Percentiles rank a stretch among this genome's conserved stretches.
Conservation (phyloP, 2,113 vertebrate genomes). For the Cyrtonyx montezumae region DNA sequence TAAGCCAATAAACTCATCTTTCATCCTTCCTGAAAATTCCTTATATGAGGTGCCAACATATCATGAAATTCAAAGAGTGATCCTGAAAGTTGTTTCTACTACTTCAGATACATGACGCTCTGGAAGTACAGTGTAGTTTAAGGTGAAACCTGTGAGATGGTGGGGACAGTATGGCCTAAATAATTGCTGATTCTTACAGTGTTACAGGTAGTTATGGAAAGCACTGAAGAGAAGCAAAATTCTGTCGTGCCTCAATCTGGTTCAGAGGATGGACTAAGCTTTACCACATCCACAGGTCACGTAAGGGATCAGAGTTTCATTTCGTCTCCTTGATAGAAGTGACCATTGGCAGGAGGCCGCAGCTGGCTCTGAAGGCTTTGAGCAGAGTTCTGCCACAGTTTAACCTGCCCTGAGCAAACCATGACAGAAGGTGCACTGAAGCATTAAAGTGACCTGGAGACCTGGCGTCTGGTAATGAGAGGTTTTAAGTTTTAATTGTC, state of each 20-base stretch:
- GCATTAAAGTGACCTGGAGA: conserved; percentile 13
- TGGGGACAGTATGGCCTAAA: neutral
- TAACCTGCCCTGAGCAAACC: neutral
- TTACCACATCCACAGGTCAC: neutral
- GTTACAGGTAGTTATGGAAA: rapidly evolving
- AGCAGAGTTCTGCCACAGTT: neutral
- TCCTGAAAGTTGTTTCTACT: neutral
- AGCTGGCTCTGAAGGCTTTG: neutral
- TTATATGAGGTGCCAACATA: rapidly evolving
- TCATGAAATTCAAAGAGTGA: neutral
- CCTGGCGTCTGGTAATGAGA: conserved; percentile 19
- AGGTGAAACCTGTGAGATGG: neutral
- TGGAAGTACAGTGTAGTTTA: neutral
- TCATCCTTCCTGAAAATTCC: neutral
- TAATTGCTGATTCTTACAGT: neutral
- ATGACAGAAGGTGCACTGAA: conserved; percentile 46
- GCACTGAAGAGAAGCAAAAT: neutral
- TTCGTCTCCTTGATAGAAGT: neutral
- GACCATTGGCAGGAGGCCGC: neutral
- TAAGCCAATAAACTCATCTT: neutral
- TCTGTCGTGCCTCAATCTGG: neutral
- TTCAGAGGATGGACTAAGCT: neutral
- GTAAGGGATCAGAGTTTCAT: neutral
- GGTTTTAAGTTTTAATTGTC: conserved; percentile 49
- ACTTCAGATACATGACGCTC: neutral